Percentiles rank a stretch among this genome's conserved stretches.
phyloP scores from a whole-genome alignment of 2,797 vertebrate species.

The Acanthis flammea region DNA sequence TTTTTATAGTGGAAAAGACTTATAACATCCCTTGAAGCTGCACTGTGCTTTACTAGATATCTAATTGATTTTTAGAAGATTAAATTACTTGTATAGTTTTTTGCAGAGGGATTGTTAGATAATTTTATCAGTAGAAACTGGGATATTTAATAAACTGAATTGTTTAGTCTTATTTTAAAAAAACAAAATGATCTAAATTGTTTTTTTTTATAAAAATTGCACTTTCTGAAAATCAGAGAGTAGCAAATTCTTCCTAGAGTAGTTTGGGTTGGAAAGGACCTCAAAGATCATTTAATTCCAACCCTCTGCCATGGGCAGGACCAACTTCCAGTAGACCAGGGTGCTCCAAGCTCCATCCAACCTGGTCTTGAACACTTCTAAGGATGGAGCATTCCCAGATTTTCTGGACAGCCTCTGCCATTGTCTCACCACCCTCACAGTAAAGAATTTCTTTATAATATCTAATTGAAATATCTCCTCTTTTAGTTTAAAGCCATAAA shows the following conservation, averaged over 20 bases:
- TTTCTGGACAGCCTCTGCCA: fast-evolving
- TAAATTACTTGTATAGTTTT: neutral
- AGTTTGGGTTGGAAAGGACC: neutral
- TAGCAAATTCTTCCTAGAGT: neutral
- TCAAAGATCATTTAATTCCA: neutral
- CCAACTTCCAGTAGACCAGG: too few relatives aligned
- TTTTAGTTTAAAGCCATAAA: neutral
- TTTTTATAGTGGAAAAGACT: neutral
- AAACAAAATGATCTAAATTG: fast-evolving
- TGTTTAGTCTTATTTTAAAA: neutral
- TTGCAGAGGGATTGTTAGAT: neutral
- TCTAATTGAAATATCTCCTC: neutral
- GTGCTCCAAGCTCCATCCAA: neutral
- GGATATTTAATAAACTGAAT: neutral
- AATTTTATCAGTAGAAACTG: neutral
- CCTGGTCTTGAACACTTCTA: neutral
- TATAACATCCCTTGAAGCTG: neutral
- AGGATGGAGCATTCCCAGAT: neutral
- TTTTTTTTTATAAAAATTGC: too few relatives aligned
- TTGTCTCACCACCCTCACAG: neutral
- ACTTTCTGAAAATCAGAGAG: neutral
- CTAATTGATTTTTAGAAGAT: neutral
- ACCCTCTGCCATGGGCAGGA: neutral
- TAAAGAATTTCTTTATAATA: neutral
- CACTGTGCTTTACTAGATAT: neutral